Base-by-base conservation (phyloP, 2,113 vertebrate genomes). In the Prionailurus bengalensis region DNA sequence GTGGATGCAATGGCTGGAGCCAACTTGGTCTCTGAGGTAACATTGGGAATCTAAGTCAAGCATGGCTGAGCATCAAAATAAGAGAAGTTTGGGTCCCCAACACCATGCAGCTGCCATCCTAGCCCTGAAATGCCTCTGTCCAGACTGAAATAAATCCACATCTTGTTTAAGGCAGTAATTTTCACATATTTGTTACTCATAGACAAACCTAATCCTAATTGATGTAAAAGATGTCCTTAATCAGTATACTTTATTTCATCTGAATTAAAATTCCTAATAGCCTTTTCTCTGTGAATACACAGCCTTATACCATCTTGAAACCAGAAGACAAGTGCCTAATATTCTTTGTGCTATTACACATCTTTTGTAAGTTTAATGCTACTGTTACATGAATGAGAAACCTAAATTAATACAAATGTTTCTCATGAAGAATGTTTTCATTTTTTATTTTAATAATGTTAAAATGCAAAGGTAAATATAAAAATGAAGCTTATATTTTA, bases 381-480 rank as follows among this genome's bases (percentile, higher is more conserved):
- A 76, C 95, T 87, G 66, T 66, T 95, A 94, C 51, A 82, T 95
- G 65, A 98, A 97, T 97, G 93, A 98, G 92, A 97, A 96, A 89
- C 10, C 33, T 95, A 95, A 89, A 95, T 98, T 15, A 91, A 95
- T 83, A 94, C 17, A 94, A 97, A 93, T 73, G 12, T 14, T 90
- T 98, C 65, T 96, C 65, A 63, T 86, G 95, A 98, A 95, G 2
- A 92, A 88, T 97, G n/a, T 85, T 98, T 98, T 96, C 39, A 17
- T 15, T 85, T 97, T 73, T 82, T 79, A 13, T 23, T 97, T 97
- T 97, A 96, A 97, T 93, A 93, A 97, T 93, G 76, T 94, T 97
- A 94, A 98, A 98, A 91, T 33, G n/a, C 65, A 63, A 86, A 87
- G 93, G 97, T 81, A 98, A 98, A 98, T 96, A 94, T 33, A 92